Evolutionary conservation across 2,888 invertebrate species (phyloP).

Genomic region (Diaphora mendica): DNA sequence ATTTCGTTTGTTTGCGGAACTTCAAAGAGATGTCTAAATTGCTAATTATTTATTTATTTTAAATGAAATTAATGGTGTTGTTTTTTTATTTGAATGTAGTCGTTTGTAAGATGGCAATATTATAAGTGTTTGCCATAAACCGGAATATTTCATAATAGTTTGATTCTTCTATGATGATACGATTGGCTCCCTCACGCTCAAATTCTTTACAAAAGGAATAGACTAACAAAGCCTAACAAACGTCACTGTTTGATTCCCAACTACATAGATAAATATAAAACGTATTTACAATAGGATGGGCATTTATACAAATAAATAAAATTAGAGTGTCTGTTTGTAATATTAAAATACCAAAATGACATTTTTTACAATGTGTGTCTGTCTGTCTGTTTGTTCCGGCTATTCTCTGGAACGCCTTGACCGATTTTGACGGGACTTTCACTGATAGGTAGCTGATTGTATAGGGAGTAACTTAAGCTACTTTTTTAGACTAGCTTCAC

Average conservation of each 20-base stretch:
- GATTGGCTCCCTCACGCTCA: background rate
- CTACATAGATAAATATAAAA: background rate
- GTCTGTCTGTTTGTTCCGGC: no score
- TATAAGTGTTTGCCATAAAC: background rate
- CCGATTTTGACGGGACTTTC: no score
- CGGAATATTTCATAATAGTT: background rate
- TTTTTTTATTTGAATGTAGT: background rate
- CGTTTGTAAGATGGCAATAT: background rate
- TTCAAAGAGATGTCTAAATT: conserved; percentile 30
- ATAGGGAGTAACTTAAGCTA: no score
- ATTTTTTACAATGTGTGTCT: no score
- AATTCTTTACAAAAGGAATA: background rate
- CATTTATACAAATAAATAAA: no score
- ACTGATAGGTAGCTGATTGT: no score
- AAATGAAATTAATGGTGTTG: background rate
- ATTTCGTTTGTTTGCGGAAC: conserved; percentile 19
- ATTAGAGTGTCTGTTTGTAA: no score
- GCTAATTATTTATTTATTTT: background rate
- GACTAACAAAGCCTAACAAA: background rate
- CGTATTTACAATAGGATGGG: no score
- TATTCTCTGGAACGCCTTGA: no score
- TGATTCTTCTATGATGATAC: background rate
- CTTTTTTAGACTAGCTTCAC: no score
- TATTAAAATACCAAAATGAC: no score
- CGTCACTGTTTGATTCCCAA: no score